Evolutionary conservation across 2,888 invertebrate genomes (phyloP).

Genomic region (Agonopterix alstromeriana): DNA sequence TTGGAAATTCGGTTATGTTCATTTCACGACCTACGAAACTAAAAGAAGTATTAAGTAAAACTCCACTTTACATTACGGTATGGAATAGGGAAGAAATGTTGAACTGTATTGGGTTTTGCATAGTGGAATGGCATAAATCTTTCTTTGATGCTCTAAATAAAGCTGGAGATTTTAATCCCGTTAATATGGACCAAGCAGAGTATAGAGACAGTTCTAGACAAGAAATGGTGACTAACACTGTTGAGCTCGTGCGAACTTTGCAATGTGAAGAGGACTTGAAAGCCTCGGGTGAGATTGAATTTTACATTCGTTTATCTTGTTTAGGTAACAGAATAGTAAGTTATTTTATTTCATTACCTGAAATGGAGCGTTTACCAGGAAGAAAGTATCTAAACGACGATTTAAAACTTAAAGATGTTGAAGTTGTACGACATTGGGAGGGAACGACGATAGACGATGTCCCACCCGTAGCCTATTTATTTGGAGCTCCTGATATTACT

Average conservation of each 20-base stretch:
- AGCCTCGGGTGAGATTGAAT: conserved; percentile 59
- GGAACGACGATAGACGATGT: conserved; percentile 56
- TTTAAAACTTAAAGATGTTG: conserved; percentile 57
- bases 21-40: conserved; percentile 57
- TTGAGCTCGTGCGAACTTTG: conserved; percentile 45
- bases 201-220: conserved; percentile 48
- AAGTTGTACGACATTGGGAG: conserved; percentile 67
- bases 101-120: conserved; percentile 55
- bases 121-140: conserved; percentile 57
- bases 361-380: conserved; percentile 66
- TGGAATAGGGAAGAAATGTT: conserved; percentile 66
- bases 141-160: conserved; percentile 52
- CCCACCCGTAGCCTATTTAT: conserved; percentile 61
- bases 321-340: conserved; percentile 57
- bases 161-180: conserved; percentile 50
- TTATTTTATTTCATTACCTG: conserved; percentile 57
- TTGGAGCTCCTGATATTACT: conserved; percentile 60
- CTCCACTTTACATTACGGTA: conserved; percentile 59
- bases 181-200: conserved; percentile 57
- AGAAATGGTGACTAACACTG: conserved; percentile 59
- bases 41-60: conserved; percentile 49
- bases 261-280: conserved; percentile 66
- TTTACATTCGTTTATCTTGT: conserved; percentile 54
- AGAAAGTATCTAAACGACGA: conserved; percentile 61
- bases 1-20: conserved; percentile 63